Conservation (phyloP, 37 sponge, comb jelly and placozoan genomes). For the Chondrosia reniformis region DNA sequence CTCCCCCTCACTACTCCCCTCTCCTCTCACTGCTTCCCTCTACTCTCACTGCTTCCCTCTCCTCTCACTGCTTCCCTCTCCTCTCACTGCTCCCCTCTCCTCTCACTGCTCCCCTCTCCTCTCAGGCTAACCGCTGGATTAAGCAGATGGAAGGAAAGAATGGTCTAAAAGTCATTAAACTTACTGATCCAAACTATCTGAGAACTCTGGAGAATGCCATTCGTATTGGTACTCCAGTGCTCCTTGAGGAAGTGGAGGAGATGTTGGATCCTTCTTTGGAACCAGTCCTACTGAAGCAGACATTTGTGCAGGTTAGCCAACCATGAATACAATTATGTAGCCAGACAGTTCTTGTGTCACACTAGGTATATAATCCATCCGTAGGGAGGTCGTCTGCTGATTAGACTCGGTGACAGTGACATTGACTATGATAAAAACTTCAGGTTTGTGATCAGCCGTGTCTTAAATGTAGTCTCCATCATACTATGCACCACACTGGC, state of each 20-base stretch:
- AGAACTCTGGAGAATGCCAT: slow-evolving; percentile 98
- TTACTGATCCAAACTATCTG: slow-evolving; percentile 94
- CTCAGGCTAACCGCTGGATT: slow-evolving; percentile 94
- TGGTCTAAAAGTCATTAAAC: slow-evolving; percentile 95
- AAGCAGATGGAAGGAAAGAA: slow-evolving; percentile 86
- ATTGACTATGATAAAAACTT: slow-evolving; percentile 99
- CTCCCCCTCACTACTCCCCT: not conserved
- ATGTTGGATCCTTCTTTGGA: slow-evolving; percentile 95
- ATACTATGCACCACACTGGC: too few relatives aligned
- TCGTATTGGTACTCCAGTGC: slow-evolving; percentile 92
- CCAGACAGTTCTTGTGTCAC: not conserved
- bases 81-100: not conserved
- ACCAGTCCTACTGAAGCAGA: slow-evolving; percentile 94
- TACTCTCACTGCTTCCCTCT: not conserved
- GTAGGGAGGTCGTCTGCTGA: slow-evolving; percentile 83
- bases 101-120: not conserved
- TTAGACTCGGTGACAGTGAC: slow-evolving; percentile 96
- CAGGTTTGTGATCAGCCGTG: slow-evolving; percentile 49
- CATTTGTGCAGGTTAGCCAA: slow-evolving; percentile 79
- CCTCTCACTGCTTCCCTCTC: not conserved
- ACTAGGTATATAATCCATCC: not conserved
- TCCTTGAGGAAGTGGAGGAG: slow-evolving; percentile 97
- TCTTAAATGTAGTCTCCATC: too few relatives aligned
- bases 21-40: not conserved
- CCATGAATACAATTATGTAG: not conserved